These are phyloP conservation scores for Monopis laevigella DNA, from an alignment of 2,888 invertebrate genomes.

Conservation along the genomic window DNA sequence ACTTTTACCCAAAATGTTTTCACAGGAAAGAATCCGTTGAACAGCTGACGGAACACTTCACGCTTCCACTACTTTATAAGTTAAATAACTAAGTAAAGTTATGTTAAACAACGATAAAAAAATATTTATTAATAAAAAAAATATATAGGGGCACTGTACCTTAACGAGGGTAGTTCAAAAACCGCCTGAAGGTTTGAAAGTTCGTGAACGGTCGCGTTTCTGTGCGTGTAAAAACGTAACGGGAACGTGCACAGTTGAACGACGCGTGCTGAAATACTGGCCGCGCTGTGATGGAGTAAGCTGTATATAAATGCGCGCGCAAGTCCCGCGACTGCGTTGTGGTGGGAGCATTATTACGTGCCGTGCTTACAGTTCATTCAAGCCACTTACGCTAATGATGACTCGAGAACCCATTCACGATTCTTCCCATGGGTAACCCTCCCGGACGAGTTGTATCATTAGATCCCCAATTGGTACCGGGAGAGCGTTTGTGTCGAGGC, in stretches of 20 bases:
- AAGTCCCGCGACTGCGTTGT: constrained; percentile 45
- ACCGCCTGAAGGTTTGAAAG: neutral
- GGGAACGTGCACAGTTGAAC: constrained; percentile 27
- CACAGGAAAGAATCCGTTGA: neutral
- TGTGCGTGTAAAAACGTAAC: neutral
- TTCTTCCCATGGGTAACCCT: constrained; percentile 4
- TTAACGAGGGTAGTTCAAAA: constrained; percentile 2
- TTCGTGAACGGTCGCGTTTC: constrained; percentile 3
- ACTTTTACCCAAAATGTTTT: neutral
- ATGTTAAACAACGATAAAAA: neutral
- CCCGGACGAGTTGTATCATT: neutral
- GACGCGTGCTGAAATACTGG: constrained; percentile 46
- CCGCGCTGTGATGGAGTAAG: constrained; percentile 31
- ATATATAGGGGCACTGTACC: constrained; percentile 1
- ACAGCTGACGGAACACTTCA: neutral
- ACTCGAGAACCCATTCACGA: constrained; percentile 1
- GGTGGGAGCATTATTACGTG: constrained; percentile 9
- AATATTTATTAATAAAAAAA: neutral
- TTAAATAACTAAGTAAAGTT: neutral
- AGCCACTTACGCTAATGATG: constrained; percentile 5
- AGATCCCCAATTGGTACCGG: constrained; percentile 1
- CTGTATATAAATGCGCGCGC: constrained; percentile 60
- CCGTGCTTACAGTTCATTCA: constrained; percentile 5
- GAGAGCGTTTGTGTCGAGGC: too few relatives aligned
- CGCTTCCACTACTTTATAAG: neutral